Evolutionary conservation across 1,140 invertebrate genomes (phyloP).

Genomic region (Brachionus sp.): DNA sequence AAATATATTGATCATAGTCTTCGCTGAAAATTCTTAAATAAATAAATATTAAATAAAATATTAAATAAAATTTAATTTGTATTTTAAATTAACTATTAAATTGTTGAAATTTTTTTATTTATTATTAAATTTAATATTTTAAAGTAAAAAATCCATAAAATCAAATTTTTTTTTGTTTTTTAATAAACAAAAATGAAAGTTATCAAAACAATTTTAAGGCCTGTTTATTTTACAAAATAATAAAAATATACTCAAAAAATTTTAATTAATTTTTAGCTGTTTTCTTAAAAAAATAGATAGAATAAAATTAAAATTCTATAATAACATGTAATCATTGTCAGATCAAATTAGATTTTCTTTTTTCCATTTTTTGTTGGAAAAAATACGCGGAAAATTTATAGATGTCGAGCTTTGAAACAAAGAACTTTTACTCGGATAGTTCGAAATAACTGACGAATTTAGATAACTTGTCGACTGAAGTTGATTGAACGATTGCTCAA

Average conservation of each 20-base stretch:
- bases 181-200: background rate
- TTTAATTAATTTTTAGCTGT: background rate
- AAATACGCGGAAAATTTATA: constrained; percentile 22
- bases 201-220: constrained; percentile 9
- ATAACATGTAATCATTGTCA: background rate
- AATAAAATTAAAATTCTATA: background rate
- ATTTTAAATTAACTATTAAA: background rate
- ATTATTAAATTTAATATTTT: background rate
- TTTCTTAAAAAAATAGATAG: background rate
- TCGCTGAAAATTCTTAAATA: too few species aligned
- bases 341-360: constrained; percentile 33
- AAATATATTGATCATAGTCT: too few species aligned
- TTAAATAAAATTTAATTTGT: too few species aligned
- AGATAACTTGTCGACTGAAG: background rate
- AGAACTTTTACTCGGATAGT: background rate
- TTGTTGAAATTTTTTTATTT: background rate
- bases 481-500: background rate
- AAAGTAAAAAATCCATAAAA: background rate
- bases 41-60: too few species aligned
- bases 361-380: constrained; percentile 28
- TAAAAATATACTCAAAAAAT: background rate
- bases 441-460: constrained; percentile 5
- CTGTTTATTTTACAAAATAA: background rate
- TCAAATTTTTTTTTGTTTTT: background rate
- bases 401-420: constrained; percentile 8